These are phyloP conservation scores for Spodoptera litura DNA, from an alignment of 1,140 invertebrate species.

Conservation along the genomic window DNA sequence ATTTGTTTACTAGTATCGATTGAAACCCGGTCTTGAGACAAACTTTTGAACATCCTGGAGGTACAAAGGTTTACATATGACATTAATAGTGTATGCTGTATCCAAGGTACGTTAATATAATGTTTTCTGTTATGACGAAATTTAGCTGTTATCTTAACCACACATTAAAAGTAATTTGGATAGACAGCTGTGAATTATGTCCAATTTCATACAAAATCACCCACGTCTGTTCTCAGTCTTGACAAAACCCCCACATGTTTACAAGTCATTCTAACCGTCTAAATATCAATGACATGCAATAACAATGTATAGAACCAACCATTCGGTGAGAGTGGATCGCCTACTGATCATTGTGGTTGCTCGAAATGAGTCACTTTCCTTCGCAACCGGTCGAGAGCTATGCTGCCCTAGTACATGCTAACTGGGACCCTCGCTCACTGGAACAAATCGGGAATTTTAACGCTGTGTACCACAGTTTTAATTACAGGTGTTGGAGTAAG, in stretches of 20 bases:
- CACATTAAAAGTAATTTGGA: too few species aligned
- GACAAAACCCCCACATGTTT: background rate
- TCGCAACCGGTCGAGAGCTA: constrained; percentile 42
- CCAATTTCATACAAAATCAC: background rate
- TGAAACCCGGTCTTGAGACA: too few species aligned
- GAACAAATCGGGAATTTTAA: constrained; percentile 36
- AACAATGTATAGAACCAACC: background rate
- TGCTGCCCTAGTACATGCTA: background rate
- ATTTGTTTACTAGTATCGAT: too few species aligned
- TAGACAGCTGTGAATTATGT: background rate
- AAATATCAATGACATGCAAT: constrained; percentile 4
- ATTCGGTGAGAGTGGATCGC: constrained; percentile 51
- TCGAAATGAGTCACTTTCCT: constrained; percentile 56
- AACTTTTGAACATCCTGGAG: too few species aligned
- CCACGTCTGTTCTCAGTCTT: too few species aligned
- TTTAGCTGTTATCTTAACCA: too few species aligned
- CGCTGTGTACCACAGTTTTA: background rate
- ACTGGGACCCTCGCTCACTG: constrained; percentile 6
- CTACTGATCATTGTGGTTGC: constrained; percentile 45
- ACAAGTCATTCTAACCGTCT: background rate
- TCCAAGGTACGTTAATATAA: too few species aligned
- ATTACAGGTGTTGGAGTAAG: background rate
- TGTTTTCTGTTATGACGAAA: background rate
- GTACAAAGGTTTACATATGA: too few species aligned
- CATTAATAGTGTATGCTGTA: too few species aligned